phyloP scores from a whole-genome alignment of 2,888 invertebrate species.

The Kuschelorhynchus macadamiae region DNA sequence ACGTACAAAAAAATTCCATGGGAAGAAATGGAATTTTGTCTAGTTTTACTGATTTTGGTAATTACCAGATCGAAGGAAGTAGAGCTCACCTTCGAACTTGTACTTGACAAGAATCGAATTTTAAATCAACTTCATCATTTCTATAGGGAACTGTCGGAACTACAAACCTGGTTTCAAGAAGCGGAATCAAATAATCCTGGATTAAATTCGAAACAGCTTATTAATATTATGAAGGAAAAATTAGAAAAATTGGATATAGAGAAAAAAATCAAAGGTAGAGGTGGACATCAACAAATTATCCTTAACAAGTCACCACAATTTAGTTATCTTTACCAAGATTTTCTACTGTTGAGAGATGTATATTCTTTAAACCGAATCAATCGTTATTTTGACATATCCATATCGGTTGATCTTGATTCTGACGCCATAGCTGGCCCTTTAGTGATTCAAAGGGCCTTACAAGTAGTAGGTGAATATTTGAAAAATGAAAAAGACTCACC shows the following conservation, averaged over 20 bases:
- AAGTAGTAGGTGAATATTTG: constrained; percentile 1
- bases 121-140: not conserved
- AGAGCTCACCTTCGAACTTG: not conserved
- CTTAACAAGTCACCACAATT: not conserved
- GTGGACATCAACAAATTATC: not conserved
- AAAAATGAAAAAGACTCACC: not conserved
- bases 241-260: not conserved
- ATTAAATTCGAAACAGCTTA: not conserved
- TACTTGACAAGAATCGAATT: not conserved
- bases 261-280: not conserved
- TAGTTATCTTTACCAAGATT: not conserved
- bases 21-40: not conserved
- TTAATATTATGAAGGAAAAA: no score
- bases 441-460: not conserved
- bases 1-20: not conserved
- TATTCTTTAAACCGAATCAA: not conserved
- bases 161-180: not conserved
- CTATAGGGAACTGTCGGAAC: not conserved
- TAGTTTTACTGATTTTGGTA: not conserved
- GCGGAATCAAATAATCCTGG: not conserved
- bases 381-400: not conserved
- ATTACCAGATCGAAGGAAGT: not conserved
- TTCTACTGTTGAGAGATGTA: not conserved
- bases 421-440: not conserved
- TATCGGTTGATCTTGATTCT: not conserved